Evolutionary conservation across 2,113 vertebrate genomes (phyloP).

Genomic region (Ictalurus punctatus): DNA sequence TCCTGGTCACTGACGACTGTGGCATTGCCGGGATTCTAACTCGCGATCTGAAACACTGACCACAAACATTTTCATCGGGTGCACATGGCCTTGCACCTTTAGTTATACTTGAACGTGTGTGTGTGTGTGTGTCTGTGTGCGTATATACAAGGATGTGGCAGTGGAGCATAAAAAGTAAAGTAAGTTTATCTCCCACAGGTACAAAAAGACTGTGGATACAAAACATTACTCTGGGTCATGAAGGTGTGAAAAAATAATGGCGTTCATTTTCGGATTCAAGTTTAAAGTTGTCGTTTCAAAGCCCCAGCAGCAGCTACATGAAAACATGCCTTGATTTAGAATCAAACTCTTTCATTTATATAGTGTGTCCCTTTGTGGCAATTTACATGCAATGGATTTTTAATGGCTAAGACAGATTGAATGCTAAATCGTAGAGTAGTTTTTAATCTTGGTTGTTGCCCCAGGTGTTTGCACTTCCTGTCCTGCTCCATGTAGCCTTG

Average conservation of each 20-base stretch:
- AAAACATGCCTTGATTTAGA: background rate
- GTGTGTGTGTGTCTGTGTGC: no score
- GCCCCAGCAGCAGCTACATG: background rate
- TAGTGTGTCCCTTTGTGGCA: conserved; percentile 12
- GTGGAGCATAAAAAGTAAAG: no score
- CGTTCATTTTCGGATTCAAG: background rate
- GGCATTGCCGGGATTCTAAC: background rate
- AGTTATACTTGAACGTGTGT: background rate
- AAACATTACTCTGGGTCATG: no score
- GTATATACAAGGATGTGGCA: background rate
- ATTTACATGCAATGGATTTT: conserved; percentile 21
- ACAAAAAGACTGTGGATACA: background rate
- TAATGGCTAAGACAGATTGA: conserved; percentile 13
- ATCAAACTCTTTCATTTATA: background rate
- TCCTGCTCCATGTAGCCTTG: conserved; percentile 27
- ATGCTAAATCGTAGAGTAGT: conserved; percentile 6
- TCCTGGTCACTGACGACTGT: background rate
- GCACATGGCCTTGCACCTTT: background rate
- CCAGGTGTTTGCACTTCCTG: conserved; percentile 39
- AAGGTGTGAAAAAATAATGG: background rate
- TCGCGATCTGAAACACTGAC: background rate
- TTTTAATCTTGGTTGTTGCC: conserved; percentile 41
- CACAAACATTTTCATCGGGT: background rate
- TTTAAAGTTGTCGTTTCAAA: background rate
- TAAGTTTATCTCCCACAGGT: background rate